These are phyloP conservation scores for Fringilla coelebs DNA, from an alignment of 2,797 vertebrate genomes.

Conservation along the genomic window DNA sequence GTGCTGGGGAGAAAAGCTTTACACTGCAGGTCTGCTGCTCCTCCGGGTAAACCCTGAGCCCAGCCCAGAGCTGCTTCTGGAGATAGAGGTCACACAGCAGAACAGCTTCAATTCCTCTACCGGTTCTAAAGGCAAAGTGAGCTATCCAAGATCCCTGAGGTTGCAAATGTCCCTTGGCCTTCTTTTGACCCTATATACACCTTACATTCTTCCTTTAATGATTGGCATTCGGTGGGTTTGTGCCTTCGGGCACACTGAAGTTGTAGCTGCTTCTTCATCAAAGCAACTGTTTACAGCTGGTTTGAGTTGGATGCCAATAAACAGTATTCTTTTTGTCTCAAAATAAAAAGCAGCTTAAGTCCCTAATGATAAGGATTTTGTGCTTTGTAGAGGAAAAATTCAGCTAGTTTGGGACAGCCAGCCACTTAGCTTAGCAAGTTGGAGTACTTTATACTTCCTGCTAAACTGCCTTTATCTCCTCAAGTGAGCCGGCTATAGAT, in stretches of 20 bases:
- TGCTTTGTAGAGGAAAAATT: constrained; percentile 70
- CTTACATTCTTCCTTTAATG: constrained; percentile 83
- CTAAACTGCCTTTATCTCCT: constrained; percentile 75
- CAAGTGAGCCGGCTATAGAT: constrained; percentile 71
- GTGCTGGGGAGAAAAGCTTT: not conserved
- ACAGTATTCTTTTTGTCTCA: constrained; percentile 84
- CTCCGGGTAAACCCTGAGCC: not conserved
- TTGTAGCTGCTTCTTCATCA: constrained; percentile 82
- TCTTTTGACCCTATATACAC: constrained; percentile 72
- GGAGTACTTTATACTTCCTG: constrained; percentile 54
- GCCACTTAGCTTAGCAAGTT: constrained; percentile 70
- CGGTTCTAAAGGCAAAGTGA: not conserved
- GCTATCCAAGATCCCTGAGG: constrained; percentile 37
- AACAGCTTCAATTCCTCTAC: constrained; percentile 33
- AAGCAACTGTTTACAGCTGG: constrained; percentile 95
- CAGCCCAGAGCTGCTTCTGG: not conserved
- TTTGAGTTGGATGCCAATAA: constrained; percentile 85
- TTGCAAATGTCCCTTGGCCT: constrained; percentile 64
- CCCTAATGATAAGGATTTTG: constrained; percentile 85
- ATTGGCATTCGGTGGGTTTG: constrained; percentile 77
- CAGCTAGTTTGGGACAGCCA: constrained; percentile 72
- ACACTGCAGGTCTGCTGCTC: not conserved
- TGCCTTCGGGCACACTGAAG: constrained; percentile 74
- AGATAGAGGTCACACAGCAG: constrained; percentile 44
- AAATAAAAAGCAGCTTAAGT: constrained; percentile 86